These are phyloP conservation scores for Toxotes jaculatrix DNA, from an alignment of 2,113 vertebrate species.

Conservation along the genomic window DNA sequence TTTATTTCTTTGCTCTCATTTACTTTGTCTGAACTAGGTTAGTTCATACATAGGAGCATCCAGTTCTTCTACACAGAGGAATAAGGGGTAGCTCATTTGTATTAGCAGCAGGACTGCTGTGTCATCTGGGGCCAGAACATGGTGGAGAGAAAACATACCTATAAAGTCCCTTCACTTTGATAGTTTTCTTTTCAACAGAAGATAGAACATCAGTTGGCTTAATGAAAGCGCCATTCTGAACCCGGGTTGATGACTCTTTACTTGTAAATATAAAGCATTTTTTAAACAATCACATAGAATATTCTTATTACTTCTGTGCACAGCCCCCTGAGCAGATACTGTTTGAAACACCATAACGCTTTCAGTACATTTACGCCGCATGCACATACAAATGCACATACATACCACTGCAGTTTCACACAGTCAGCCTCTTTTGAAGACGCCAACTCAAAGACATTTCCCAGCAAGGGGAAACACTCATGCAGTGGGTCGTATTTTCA, in stretches of 20 bases:
- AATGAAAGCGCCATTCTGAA: background rate
- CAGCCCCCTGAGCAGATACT: background rate
- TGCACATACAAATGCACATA: background rate
- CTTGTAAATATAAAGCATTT: constrained; percentile 18
- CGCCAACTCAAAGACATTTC: constrained; percentile 12
- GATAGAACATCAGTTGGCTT: background rate
- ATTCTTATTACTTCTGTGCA: background rate
- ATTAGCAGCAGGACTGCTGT: constrained; percentile 10
- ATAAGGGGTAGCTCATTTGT: constrained; percentile 13
- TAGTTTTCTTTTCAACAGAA: constrained; percentile 10
- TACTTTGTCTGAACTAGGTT: background rate
- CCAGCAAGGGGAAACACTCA: background rate
- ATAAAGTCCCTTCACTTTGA: constrained; percentile 17
- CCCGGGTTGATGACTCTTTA: background rate
- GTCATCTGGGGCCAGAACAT: constrained; percentile 21
- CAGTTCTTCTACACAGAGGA: background rate
- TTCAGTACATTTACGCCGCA: constrained; percentile 5
- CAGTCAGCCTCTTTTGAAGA: constrained; percentile 10
- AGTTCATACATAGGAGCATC: background rate
- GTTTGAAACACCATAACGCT: background rate
- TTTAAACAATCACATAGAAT: background rate
- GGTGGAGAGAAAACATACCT: constrained; percentile 27
- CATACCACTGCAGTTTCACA: background rate
- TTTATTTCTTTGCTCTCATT: background rate
- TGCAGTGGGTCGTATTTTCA: background rate